Conservation (phyloP, 2,888 invertebrate genomes). For the Thymelicus lineola region DNA sequence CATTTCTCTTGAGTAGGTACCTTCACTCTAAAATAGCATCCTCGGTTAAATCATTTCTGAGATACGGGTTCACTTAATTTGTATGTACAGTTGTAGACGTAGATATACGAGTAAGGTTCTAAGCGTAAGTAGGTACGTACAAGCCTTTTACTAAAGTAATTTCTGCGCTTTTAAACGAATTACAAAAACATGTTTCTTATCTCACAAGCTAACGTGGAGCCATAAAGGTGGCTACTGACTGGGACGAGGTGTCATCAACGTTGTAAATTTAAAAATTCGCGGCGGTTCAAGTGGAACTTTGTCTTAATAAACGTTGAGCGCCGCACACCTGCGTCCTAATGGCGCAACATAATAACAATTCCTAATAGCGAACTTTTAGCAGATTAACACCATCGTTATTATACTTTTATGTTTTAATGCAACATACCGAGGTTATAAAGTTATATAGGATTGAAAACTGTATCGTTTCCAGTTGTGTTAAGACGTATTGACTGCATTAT, state of each 20-base stretch:
- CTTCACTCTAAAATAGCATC: no score
- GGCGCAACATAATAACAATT: not conserved
- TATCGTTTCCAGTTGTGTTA: no score
- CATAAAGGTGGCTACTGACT: not conserved
- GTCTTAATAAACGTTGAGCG: slow-evolving; percentile 25
- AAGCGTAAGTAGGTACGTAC: no score
- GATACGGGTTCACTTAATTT: no score
- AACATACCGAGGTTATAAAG: not conserved
- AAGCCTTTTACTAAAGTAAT: no score
- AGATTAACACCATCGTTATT: not conserved
- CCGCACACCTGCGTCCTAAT: slow-evolving; percentile 21
- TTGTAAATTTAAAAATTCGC: slow-evolving; percentile 14
- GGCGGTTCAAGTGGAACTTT: slow-evolving; percentile 16
- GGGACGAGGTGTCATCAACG: not conserved
- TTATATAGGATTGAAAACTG: no score
- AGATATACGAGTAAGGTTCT: no score
- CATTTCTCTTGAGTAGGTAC: no score
- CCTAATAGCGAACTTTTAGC: slow-evolving; percentile 1
- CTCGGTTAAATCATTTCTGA: no score
- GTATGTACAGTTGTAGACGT: no score
- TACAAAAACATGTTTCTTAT: not conserved
- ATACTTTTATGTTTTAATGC: not conserved
- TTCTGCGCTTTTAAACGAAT: not conserved
- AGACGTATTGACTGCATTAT: no score
- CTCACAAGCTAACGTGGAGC: no score